Conservation (phyloP, 2,797 vertebrate species). For the Malacoctenus gilli region DNA sequence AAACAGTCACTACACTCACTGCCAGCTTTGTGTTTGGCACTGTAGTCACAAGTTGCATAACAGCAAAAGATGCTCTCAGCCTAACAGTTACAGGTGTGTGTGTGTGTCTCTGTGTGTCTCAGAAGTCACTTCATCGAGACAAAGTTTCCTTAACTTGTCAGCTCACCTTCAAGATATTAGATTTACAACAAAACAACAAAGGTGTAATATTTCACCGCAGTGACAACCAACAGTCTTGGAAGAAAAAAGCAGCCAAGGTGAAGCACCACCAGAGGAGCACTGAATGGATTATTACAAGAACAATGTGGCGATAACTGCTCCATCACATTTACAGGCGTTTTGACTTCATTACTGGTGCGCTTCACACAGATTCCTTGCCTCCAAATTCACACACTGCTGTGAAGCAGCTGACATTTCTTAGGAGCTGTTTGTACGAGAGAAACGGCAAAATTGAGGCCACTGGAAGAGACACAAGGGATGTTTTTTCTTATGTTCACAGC, state of each 20-base stretch:
- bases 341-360: background rate
- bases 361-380: too few species aligned
- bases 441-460: too few species aligned
- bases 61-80: conserved; percentile 1
- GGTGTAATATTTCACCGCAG: background rate
- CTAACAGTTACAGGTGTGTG: conserved; percentile 5
- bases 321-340: conserved; percentile 6
- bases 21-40: conserved; percentile 3
- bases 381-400: too few species aligned
- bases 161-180: too few species aligned
- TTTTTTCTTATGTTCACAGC: too few species aligned
- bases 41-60: background rate
- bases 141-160: too few species aligned
- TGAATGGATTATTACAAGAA: background rate
- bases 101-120: background rate
- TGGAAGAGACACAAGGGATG: too few species aligned
- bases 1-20: conserved; percentile 18
- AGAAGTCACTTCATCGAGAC: too few species aligned
- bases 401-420: too few species aligned
- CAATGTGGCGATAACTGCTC: background rate
- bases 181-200: too few species aligned
- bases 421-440: too few species aligned
- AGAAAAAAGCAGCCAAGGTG: background rate
- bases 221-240: background rate
- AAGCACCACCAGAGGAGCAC: background rate